Conservation (phyloP, 2,113 vertebrate species). For the Phyllostomus discolor region DNA sequence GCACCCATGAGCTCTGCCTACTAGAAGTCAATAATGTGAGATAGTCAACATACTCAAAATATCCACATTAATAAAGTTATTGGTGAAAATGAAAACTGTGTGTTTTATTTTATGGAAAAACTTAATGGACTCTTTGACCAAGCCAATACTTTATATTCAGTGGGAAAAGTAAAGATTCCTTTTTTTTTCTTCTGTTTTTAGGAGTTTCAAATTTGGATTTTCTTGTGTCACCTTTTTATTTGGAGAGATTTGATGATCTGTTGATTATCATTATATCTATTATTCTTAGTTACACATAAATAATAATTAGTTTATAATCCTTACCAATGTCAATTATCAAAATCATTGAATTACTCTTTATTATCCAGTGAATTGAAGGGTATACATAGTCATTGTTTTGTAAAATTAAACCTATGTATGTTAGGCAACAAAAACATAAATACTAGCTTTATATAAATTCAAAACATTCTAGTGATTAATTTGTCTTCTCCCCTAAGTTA, state of each 20-base stretch:
- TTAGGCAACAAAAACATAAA: background rate
- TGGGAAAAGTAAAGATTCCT: background rate
- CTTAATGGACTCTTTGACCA: too few species aligned
- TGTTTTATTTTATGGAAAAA: too few species aligned
- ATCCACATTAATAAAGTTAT: too few species aligned
- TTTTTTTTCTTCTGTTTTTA: background rate
- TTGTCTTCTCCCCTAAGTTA: background rate
- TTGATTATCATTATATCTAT: background rate
- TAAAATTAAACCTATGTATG: background rate
- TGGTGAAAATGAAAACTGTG: too few species aligned
- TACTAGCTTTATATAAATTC: background rate
- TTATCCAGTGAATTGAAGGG: background rate
- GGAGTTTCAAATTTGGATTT: background rate
- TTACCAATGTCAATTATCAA: background rate
- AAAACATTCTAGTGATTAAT: background rate
- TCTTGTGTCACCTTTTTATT: background rate
- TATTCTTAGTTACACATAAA: background rate
- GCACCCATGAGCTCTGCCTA: too few species aligned
- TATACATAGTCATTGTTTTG: background rate
- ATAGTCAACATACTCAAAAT: too few species aligned
- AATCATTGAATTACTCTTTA: background rate
- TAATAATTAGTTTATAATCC: background rate
- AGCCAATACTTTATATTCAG: background rate
- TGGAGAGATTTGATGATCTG: background rate
- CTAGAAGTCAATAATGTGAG: too few species aligned